A percentile compares a stretch with the other conserved stretches of the same genome.
Evolutionary conservation across 2,888 invertebrate species (phyloP).

Genomic region (Brachyptera putata): DNA sequence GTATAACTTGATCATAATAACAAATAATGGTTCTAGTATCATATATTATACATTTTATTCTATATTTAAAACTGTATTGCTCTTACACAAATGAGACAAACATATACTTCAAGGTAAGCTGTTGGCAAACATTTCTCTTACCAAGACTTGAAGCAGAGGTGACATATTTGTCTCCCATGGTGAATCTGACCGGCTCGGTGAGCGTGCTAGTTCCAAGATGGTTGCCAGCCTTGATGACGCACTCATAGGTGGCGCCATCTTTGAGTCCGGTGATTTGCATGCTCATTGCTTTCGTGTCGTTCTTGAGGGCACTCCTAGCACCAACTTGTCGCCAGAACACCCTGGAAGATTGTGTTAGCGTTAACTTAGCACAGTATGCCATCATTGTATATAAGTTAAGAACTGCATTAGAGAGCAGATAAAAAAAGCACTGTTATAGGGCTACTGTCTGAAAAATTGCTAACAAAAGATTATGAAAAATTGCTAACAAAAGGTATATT

Average conservation of each 20-base stretch:
- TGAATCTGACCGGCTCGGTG: conserved; percentile 68
- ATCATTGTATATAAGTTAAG: too few species aligned
- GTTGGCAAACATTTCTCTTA: conserved; percentile 36
- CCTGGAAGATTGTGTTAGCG: conserved; percentile 40
- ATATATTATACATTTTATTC: too few species aligned
- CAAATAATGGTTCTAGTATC: too few species aligned
- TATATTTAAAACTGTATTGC: too few species aligned
- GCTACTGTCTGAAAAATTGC: too few species aligned
- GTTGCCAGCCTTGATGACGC: conserved; percentile 79
- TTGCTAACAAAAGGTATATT: too few species aligned
- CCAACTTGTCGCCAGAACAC: conserved; percentile 75
- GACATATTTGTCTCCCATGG: conserved; percentile 67
- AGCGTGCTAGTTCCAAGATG: conserved; percentile 71
- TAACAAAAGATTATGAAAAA: too few species aligned
- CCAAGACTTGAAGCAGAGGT: conserved; percentile 58
- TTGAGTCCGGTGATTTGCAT: conserved; percentile 66
- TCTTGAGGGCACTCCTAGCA: conserved; percentile 54
- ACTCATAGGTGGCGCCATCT: conserved; percentile 71
- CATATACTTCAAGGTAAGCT: too few species aligned
- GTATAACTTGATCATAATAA: too few species aligned
- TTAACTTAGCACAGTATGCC: neutral
- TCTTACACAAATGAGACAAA: too few species aligned
- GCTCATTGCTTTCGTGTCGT: conserved; percentile 68
- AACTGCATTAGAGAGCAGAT: too few species aligned
- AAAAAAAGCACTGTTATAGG: too few species aligned